Conservation (phyloP, 2,113 vertebrate genomes). For the Poecilia latipinna region DNA sequence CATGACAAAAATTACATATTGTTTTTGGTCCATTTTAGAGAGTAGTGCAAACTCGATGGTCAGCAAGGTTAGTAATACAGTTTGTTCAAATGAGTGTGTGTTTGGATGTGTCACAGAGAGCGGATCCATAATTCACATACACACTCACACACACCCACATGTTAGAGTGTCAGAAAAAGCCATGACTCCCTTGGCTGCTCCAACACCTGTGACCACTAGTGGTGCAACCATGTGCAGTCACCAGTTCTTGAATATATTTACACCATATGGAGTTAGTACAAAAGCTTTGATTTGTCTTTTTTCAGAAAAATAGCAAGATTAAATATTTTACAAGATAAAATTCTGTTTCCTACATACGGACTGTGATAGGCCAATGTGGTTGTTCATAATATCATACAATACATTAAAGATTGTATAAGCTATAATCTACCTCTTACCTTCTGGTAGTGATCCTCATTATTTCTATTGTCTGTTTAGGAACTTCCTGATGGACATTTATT, state of each 20-base stretch:
- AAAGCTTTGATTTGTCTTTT: neutral
- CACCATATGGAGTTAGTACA: neutral
- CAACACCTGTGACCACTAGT: constrained; percentile 57
- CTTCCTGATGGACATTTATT: neutral
- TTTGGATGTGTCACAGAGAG: constrained; percentile 48
- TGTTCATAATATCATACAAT: neutral
- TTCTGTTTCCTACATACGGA: neutral
- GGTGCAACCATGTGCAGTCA: constrained; percentile 59
- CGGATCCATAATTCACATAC: constrained; percentile 45
- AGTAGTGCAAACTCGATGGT: constrained; percentile 25
- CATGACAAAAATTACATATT: neutral
- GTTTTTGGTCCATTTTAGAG: constrained; percentile 5
- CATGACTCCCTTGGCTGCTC: constrained; percentile 44
- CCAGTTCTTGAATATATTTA: constrained; percentile 51
- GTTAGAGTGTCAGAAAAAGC: constrained; percentile 55
- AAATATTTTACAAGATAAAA: neutral
- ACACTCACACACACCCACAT: constrained; percentile 15
- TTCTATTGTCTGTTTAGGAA: neutral
- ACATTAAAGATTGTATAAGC: neutral
- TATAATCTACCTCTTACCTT: too few relatives aligned
- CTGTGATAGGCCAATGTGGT: neutral
- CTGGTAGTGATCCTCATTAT: too few relatives aligned
- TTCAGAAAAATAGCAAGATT: neutral
- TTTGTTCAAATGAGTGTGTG: neutral
- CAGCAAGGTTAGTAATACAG: constrained; percentile 52